phyloP scores from a whole-genome alignment of 2,113 vertebrate genomes.

The Vulpes vulpes region DNA sequence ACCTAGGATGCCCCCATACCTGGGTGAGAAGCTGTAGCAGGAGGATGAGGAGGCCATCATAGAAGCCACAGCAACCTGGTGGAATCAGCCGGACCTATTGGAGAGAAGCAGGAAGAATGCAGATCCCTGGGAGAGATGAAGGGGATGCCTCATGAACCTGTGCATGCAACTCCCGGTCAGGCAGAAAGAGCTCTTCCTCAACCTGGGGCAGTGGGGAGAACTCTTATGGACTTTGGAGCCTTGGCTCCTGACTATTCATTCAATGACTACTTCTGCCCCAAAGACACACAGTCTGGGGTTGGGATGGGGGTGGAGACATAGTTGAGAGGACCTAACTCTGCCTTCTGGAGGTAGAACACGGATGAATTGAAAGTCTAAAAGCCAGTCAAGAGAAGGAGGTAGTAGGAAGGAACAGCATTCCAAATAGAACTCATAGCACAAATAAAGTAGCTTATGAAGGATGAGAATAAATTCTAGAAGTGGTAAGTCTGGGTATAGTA shows the following conservation, averaged over 20 bases:
- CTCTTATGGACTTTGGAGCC: not conserved
- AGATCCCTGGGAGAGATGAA: not conserved
- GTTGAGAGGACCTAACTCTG: not conserved
- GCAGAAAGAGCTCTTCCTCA: not conserved
- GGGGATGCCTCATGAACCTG: not conserved
- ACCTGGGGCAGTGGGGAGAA: not conserved
- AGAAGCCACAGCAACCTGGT: conserved; percentile 87
- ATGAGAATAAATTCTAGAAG: not conserved
- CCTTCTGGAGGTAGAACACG: not conserved
- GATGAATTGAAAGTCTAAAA: not conserved
- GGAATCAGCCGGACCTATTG: conserved; percentile 84
- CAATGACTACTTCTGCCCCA: not conserved
- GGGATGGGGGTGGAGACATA: not conserved
- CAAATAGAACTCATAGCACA: not conserved
- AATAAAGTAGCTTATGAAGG: not conserved
- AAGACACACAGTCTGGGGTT: not conserved
- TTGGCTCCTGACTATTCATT: not conserved
- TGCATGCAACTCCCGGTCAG: not conserved
- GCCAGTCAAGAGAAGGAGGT: not conserved
- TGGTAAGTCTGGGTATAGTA: not conserved
- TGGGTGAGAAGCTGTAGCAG: conserved; percentile 86
- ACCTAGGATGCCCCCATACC: conserved; percentile 75
- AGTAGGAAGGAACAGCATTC: not conserved
- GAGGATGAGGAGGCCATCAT: conserved; percentile 88
- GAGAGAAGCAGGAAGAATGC: not conserved